phyloP scores from a whole-genome alignment of 2,113 vertebrate genomes.

The Tenrec ecaudatus region DNA sequence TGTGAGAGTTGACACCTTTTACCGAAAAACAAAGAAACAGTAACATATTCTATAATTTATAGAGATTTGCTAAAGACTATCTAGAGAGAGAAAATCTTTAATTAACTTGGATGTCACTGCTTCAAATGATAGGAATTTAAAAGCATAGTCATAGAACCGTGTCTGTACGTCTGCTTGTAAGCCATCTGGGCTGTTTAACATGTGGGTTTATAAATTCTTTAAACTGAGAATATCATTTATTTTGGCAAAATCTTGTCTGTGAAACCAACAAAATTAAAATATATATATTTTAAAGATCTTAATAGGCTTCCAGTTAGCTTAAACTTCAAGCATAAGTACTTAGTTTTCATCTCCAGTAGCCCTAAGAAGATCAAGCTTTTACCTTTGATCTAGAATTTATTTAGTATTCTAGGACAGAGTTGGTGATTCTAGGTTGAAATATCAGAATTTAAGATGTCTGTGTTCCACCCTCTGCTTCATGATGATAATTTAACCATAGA shows the following conservation, averaged over 20 bases:
- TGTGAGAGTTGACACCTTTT: neutral
- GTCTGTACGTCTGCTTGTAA: neutral
- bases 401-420: constrained; percentile 47
- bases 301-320: neutral
- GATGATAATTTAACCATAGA: constrained; percentile 61
- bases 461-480: constrained; percentile 5
- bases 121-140: neutral
- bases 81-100: neutral
- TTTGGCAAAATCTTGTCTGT: neutral
- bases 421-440: constrained; percentile 26
- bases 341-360: constrained; percentile 9
- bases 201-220: constrained; percentile 14
- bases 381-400: constrained; percentile 56
- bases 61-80: neutral
- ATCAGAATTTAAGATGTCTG: constrained; percentile 50
- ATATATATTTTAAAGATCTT: neutral
- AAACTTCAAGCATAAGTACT: neutral
- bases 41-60: neutral
- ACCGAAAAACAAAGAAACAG: neutral
- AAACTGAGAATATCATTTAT: neutral
- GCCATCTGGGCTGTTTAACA: neutral
- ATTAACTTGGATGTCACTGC: neutral
- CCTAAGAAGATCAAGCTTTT: constrained; percentile 42
- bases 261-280: constrained; percentile 43
- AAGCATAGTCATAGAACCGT: neutral